A percentile compares a stretch with the other conserved stretches of the same genome.
Conservation (phyloP, 2,113 vertebrate species). For the Isichthys henryi region DNA sequence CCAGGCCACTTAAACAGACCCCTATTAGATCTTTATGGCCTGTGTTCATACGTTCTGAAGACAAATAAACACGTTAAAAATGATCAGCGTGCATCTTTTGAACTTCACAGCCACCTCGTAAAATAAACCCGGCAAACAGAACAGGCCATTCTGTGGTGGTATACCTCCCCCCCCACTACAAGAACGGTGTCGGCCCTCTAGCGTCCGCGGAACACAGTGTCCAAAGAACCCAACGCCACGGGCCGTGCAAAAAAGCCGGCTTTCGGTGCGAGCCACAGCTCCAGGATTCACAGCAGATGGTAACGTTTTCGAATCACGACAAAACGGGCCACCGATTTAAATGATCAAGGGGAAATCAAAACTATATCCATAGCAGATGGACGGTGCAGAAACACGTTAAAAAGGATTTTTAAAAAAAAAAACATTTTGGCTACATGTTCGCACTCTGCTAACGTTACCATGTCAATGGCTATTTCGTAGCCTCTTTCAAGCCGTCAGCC, state of each 20-base stretch:
- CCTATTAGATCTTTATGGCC: neutral
- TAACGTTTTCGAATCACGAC: neutral
- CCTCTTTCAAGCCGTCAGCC: neutral
- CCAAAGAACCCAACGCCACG: neutral
- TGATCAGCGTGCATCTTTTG: neutral
- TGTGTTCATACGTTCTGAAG: neutral
- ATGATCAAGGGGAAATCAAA: neutral
- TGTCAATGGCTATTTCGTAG: neutral
- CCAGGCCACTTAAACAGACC: neutral
- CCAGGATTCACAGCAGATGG: conserved; percentile 12
- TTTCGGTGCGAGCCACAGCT: neutral
- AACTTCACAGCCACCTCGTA: neutral
- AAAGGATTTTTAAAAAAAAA: neutral
- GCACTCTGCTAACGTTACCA: neutral
- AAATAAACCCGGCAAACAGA: neutral
- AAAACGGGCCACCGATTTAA: neutral
- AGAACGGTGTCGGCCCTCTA: neutral
- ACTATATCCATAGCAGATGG: neutral
- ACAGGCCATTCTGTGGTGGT: neutral
- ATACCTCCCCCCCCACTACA: neutral
- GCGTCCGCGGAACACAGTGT: neutral
- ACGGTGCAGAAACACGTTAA: neutral
- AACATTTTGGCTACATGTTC: neutral
- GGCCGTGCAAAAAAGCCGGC: neutral
- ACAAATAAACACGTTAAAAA: neutral